Base-by-base conservation (phyloP, 2,113 vertebrate species). In the Channa maculata region DNA sequence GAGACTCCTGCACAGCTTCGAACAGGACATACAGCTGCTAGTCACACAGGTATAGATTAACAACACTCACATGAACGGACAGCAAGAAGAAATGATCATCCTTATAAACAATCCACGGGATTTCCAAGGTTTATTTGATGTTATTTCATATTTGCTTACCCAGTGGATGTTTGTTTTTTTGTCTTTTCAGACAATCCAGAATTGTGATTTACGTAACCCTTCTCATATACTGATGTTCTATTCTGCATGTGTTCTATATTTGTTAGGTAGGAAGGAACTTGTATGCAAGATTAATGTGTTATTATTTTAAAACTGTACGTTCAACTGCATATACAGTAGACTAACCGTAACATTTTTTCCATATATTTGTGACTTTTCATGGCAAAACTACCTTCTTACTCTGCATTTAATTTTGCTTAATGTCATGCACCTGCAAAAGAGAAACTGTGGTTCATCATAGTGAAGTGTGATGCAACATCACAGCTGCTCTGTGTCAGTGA, bases 21-120 rank as follows among this genome's bases (percentile, higher is more conserved):
- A 99, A 53, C 97, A 96, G 0, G 97, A 99, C 67, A 95, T 99
- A 46, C 96, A 98, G 92, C 94, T 96, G 45, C 91, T 99, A 13
- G 96, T 97, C 90, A 91, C 94, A 0, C 97, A 97, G 93, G 96
- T 97, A 80, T 73, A 82, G 33, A 24, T 24, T 24, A 24, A 24
- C n/a, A 15, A n/a, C 63, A 59, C 8, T 5, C 45, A 50, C 51
- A n/a, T n/a, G n/a, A n/a, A n/a, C n/a, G n/a, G n/a, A n/a, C n/a
- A n/a, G n/a, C n/a, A 13, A n/a, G 2, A 34, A 0, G 50, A 79
- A 53, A 65, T 24, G 24, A 24, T 24, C 24, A 24, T 24, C 24
- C 24, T 24, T 1, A 24, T 24, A 24, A 24, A 24, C 24, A 24
- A 24, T 24, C 24, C 24, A 24, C 24, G 24, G 24, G 24, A 24